Evolutionary conservation across 2,797 vertebrate genomes (phyloP).

Genomic region (Leptatherina wallacei): DNA sequence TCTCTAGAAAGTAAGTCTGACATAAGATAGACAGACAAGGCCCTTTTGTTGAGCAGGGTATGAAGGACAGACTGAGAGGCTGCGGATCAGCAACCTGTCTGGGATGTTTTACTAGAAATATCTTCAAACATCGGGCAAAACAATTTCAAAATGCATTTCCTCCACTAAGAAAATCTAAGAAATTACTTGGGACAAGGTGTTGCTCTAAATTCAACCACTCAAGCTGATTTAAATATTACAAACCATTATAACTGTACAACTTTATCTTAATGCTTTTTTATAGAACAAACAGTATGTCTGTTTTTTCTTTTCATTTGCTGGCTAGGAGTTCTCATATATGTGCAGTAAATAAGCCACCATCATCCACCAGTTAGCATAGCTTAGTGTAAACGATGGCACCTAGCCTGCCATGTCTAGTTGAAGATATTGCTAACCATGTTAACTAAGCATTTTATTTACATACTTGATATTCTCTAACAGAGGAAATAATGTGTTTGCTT

Average conservation of each 20-base stretch:
- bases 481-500: neutral
- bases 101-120: slow-evolving; percentile 3
- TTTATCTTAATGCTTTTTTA: slow-evolving; percentile 11
- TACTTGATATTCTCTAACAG: too few relatives aligned
- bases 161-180: neutral
- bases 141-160: neutral
- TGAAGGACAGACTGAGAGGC: slow-evolving; percentile 33
- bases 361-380: slow-evolving; percentile 8
- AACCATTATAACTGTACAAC: neutral
- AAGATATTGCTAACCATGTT: too few relatives aligned
- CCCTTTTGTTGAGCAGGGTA: slow-evolving; percentile 16
- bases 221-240: slow-evolving; percentile 16
- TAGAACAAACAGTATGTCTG: neutral
- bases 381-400: neutral
- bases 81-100: slow-evolving; percentile 37
- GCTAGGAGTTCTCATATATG: neutral
- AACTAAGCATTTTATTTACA: too few relatives aligned
- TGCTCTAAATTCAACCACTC: neutral
- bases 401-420: neutral
- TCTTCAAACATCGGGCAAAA: neutral
- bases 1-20: slow-evolving; percentile 39
- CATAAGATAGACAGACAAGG: slow-evolving; percentile 39
- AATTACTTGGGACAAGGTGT: neutral
- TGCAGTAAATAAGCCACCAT: neutral
- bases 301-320: slow-evolving; percentile 1